Evolutionary conservation across 2,113 vertebrate species (phyloP), one percentile per base, ranked within the genome.

Genomic region (Callospermophilus lateralis): DNA sequence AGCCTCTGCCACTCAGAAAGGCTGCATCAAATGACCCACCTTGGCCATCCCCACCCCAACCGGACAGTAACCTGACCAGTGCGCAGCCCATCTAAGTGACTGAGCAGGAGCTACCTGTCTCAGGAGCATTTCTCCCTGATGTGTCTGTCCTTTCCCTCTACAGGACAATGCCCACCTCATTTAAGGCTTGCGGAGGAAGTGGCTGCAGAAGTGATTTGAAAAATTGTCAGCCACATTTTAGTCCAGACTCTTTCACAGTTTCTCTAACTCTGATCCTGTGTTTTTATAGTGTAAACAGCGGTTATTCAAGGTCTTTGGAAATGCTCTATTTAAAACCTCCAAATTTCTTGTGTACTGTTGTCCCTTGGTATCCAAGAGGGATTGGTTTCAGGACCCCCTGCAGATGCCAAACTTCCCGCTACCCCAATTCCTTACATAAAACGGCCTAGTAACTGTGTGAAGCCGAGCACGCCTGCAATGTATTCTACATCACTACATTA

Each of bases 41-140:
- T 24, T 61, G 58, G 20, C 58, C 22, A 24, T 61, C 61, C 8
- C 61, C 24, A 10, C 26, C 24, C 61, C 26, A 63, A 24, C 58
- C 24, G 9, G 24, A 10, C 3, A 26, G 24, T 61, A 19, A 8
- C 24, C 8, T 39, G 55, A 81, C 39, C 84, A 3, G 3, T 34
- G n/a, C 51, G 42, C 22, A 68, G 30, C 20, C 22, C 28, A 37
- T 24, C 30, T 42, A 26, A 58, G 37, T 12, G 30, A 3, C 42
- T 28, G 45, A 68, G 70, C 24, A 53, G 53, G n/a, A 51, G 30
- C n/a, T 3, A 9, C 70, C 28, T 9, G 1, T 9, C 34, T n/a
- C 1, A 45, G 19, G 51, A n/a, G 8, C 0, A 8, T 16, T 15
- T 22, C 16, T 45, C 58, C 42, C 4, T 34, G 1, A 6, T 12